phyloP scores from a whole-genome alignment of 2,113 vertebrate species.

The Lycaon pictus region DNA sequence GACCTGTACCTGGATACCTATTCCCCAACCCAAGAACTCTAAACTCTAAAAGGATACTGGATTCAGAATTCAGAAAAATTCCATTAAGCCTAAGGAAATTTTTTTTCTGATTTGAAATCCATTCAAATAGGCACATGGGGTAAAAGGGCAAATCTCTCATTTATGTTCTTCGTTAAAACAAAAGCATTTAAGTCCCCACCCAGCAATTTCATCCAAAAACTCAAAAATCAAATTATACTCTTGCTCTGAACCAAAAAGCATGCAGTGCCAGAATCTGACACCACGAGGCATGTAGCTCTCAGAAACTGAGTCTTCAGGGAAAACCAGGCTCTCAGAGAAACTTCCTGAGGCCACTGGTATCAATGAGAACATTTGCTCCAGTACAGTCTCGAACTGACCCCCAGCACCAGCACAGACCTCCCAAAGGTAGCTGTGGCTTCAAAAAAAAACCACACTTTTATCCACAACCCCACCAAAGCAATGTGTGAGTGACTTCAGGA shows the following conservation, averaged over 20 bases:
- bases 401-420: background rate
- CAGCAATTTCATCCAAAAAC: background rate
- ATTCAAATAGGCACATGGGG: background rate
- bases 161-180: slow-evolving; percentile 11
- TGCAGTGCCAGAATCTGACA: background rate
- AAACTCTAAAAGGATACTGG: background rate
- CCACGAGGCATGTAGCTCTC: background rate
- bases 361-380: background rate
- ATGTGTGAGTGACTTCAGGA: background rate
- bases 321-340: background rate
- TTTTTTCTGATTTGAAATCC: background rate
- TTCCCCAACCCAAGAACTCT: background rate
- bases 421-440: background rate
- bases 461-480: background rate
- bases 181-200: background rate
- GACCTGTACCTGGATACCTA: background rate
- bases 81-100: background rate
- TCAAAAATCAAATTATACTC: background rate
- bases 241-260: background rate
- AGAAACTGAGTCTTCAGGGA: background rate
- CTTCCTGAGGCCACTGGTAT: background rate
- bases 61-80: background rate
- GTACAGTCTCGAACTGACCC: background rate
- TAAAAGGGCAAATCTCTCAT: background rate
- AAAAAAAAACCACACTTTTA: background rate